phyloP scores from a whole-genome alignment of 2,113 vertebrate species.

The Sardina pilchardus region DNA sequence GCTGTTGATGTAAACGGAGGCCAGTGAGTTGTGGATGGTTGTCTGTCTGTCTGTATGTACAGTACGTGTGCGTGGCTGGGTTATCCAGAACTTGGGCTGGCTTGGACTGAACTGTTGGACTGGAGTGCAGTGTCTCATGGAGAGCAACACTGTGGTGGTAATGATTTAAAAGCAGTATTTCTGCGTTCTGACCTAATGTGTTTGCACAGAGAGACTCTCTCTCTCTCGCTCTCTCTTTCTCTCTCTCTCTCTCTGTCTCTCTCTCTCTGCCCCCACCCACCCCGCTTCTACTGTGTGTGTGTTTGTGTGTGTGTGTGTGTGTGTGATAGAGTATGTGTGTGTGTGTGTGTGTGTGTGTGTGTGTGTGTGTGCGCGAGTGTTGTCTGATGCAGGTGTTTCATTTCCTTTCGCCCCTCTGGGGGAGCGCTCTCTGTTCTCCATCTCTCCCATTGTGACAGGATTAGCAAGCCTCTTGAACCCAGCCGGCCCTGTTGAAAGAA shows the following conservation, averaged over 20 bases:
- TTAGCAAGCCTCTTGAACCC: not conserved
- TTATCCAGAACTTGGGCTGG: slow-evolving; percentile 4
- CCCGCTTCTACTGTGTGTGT: not conserved
- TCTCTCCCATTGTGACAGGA: not conserved
- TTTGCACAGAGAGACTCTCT: slow-evolving; percentile 9
- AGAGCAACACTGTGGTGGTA: too few relatives aligned
- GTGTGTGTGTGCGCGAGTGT: not conserved
- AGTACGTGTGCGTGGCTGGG: slow-evolving; percentile 7
- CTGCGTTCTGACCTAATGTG: too few relatives aligned
- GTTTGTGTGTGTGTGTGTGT: not conserved
- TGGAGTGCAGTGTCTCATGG: too few relatives aligned
- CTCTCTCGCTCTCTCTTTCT: slow-evolving; percentile 6
- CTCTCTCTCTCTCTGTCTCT: too few relatives aligned
- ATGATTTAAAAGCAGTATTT: too few relatives aligned
- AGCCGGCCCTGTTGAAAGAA: not conserved
- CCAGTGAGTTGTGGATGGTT: not conserved
- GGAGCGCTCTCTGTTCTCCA: not conserved
- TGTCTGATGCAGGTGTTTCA: not conserved
- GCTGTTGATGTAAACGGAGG: not conserved
- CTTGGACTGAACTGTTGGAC: not conserved
- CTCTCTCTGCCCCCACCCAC: too few relatives aligned
- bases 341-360: not conserved
- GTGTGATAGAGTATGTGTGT: not conserved
- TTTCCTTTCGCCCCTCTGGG: not conserved
- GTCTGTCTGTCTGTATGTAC: not conserved